These are phyloP conservation scores for Prinia subflava DNA, from an alignment of 2,113 vertebrate species.

Conservation along the genomic window DNA sequence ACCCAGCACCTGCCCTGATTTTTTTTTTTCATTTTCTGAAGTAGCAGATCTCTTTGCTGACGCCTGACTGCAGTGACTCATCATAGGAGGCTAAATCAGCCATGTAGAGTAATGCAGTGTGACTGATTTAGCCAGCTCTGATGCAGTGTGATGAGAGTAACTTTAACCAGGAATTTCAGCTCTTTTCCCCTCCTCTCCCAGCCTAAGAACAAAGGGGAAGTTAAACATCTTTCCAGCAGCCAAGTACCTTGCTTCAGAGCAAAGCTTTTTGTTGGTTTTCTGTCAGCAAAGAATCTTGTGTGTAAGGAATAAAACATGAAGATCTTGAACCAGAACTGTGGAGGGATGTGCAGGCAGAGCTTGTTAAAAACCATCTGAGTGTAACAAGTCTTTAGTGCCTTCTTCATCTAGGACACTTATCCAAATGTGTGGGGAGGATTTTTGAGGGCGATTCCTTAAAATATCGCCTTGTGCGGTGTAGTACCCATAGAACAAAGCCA, in stretches of 20 bases:
- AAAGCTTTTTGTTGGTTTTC: not conserved
- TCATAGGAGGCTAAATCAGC: slow-evolving; percentile 53
- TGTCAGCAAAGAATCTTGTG: not conserved
- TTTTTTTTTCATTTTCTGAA: not conserved
- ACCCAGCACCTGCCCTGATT: not conserved
- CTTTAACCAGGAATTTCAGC: slow-evolving; percentile 18
- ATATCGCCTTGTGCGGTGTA: not conserved
- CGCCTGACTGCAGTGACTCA: slow-evolving; percentile 59
- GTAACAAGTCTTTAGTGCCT: not conserved
- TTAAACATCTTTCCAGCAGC: not conserved
- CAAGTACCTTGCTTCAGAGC: not conserved
- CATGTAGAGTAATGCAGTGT: slow-evolving; percentile 51
- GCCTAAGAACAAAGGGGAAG: slow-evolving; percentile 23
- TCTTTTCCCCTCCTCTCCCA: not conserved
- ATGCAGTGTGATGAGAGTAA: slow-evolving; percentile 29
- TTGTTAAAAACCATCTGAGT: not conserved
- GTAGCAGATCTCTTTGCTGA: slow-evolving; percentile 49
- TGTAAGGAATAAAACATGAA: not conserved
- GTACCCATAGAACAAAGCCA: accelerated
- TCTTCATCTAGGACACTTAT: not conserved
- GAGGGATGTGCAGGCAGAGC: not conserved
- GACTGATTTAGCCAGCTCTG: slow-evolving; percentile 57
- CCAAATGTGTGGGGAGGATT: not conserved
- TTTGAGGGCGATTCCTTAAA: not conserved
- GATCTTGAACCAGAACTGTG: not conserved